Percentiles rank a stretch among this genome's conserved stretches.
These are phyloP conservation scores for Chesias legatella DNA, from an alignment of 2,888 invertebrate genomes.

Conservation along the genomic window DNA sequence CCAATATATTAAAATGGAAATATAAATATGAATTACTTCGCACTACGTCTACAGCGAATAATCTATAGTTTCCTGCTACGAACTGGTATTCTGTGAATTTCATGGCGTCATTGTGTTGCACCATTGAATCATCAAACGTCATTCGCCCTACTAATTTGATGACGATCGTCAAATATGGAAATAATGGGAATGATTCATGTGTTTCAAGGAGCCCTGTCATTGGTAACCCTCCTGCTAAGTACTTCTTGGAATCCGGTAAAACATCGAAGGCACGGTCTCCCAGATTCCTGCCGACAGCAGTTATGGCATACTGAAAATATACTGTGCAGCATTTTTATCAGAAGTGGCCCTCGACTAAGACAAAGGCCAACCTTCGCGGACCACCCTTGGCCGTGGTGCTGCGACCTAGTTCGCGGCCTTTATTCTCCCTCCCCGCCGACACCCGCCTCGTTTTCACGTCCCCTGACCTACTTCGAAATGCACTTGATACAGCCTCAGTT, in stretches of 20 bases:
- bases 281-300: too few species aligned
- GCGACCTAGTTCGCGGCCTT: conserved; percentile 63
- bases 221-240: too few species aligned
- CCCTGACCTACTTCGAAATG: conserved; percentile 69
- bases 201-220: too few species aligned
- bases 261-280: too few species aligned
- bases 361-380: conserved; percentile 70
- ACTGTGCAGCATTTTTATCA: conserved; percentile 14
- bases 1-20: too few species aligned
- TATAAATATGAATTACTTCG: too few species aligned
- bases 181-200: too few species aligned
- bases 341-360: conserved; percentile 39
- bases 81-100: conserved; percentile 3
- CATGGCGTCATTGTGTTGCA: conserved; percentile 3
- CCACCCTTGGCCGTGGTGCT: conserved; percentile 77
- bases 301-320: conserved; percentile 1
- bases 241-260: too few species aligned
- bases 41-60: too few species aligned
- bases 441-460: conserved; percentile 45
- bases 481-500: conserved; percentile 60
- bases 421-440: conserved; percentile 31
- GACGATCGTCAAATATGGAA: too few species aligned
- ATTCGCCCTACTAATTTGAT: conserved; percentile 1
- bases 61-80: not conserved
- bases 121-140: conserved; percentile 7